Conservation (phyloP, 2,113 vertebrate species). For the Dicaeum eximium region DNA sequence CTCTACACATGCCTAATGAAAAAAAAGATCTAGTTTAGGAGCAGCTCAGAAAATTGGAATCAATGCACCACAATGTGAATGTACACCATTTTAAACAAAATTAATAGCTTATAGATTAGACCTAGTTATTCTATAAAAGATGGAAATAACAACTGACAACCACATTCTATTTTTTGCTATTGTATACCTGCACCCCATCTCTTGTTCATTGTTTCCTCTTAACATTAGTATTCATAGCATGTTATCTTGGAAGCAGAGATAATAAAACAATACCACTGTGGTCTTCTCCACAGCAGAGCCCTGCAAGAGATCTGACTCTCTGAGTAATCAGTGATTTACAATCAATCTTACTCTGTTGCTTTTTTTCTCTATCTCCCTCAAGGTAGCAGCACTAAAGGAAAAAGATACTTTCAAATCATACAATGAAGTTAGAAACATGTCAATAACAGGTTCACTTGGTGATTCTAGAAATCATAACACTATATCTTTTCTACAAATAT, state of each 20-base stretch:
- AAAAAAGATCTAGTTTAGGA: background rate
- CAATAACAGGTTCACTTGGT: background rate
- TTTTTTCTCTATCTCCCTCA: background rate
- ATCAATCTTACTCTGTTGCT: slow-evolving; percentile 2
- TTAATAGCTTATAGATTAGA: background rate
- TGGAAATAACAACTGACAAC: background rate
- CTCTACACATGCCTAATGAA: background rate
- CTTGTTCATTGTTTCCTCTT: background rate
- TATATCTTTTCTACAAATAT: background rate
- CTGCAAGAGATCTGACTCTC: background rate
- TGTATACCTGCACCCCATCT: background rate
- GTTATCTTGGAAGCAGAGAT: background rate
- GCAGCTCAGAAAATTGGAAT: background rate
- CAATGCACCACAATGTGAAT: background rate
- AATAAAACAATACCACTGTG: slow-evolving; percentile 32
- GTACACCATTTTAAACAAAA: background rate
- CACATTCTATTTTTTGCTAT: background rate
- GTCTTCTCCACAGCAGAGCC: background rate
- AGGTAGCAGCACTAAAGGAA: background rate
- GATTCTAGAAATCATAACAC: background rate
- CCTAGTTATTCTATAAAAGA: background rate
- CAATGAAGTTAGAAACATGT: background rate
- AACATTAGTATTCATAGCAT: slow-evolving; percentile 40
- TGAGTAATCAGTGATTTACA: slow-evolving; percentile 10
- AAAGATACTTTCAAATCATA: background rate